These are phyloP conservation scores for Botia almorhae DNA, from an alignment of 2,797 vertebrate genomes.

Conservation along the genomic window DNA sequence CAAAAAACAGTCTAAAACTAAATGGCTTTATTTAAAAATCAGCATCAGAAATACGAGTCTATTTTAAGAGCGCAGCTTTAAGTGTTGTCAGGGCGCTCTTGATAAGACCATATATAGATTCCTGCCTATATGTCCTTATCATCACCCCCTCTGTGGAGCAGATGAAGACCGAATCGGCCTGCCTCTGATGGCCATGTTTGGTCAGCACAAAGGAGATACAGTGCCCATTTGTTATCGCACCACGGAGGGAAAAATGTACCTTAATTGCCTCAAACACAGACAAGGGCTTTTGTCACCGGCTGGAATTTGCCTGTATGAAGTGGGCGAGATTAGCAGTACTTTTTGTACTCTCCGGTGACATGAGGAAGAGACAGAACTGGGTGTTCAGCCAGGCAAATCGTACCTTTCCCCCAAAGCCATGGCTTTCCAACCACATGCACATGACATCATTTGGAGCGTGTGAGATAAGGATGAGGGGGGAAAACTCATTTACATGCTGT, in stretches of 20 bases:
- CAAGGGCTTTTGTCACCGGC: constrained; percentile 65
- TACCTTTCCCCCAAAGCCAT: constrained; percentile 60
- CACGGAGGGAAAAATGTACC: constrained; percentile 72
- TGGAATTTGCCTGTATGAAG: constrained; percentile 75
- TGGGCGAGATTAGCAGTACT: constrained; percentile 76
- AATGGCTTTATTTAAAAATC: constrained; percentile 23
- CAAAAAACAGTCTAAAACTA: background rate
- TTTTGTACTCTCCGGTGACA: constrained; percentile 70
- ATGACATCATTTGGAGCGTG: constrained; percentile 72
- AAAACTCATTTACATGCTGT: constrained; percentile 78
- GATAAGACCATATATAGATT: constrained; percentile 75
- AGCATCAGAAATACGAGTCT: constrained; percentile 46
- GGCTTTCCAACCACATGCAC: constrained; percentile 66
- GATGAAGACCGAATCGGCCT: constrained; percentile 39
- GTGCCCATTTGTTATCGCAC: constrained; percentile 81
- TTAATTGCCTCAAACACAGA: constrained; percentile 81
- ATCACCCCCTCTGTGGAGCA: constrained; percentile 67
- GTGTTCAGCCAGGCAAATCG: constrained; percentile 59
- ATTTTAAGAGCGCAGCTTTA: constrained; percentile 53
- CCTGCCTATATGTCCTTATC: constrained; percentile 71
- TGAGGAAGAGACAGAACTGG: constrained; percentile 38
- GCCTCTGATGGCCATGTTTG: constrained; percentile 83
- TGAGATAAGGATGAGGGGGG: constrained; percentile 72
- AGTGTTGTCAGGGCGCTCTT: constrained; percentile 56
- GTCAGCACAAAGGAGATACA: constrained; percentile 74